Percentiles rank a stretch among this genome's conserved stretches.
These are phyloP conservation scores for Formica selysi DNA, from an alignment of 1,140 invertebrate genomes.

Conservation along the genomic window DNA sequence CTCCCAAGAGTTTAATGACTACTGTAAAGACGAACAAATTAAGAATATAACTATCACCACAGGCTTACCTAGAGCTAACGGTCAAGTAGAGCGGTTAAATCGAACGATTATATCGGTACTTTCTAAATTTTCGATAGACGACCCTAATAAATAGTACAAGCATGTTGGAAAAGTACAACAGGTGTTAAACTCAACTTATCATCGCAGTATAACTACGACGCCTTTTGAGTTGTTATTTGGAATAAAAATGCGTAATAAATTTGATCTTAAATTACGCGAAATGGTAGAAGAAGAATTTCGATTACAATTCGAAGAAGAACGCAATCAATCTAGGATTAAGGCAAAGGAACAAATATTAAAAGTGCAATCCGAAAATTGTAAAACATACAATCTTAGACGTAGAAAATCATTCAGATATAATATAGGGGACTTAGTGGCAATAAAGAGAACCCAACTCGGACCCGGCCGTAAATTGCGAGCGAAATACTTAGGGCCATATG, in stretches of 20 bases:
- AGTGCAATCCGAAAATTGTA: slow-evolving; percentile 4
- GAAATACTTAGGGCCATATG: too few species aligned
- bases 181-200: background rate
- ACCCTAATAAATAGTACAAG: background rate
- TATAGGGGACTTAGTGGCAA: background rate
- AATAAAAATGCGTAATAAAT: background rate
- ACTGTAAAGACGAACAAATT: background rate
- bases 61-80: background rate
- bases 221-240: background rate
- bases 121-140: background rate
- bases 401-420: background rate
- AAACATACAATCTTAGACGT: background rate
- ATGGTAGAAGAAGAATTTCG: background rate
- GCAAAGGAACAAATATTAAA: background rate
- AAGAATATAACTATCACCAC: slow-evolving; percentile 1
- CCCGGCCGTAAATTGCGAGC: too few species aligned
- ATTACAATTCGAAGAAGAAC: background rate
- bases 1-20: slow-evolving; percentile 5
- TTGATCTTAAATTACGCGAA: background rate
- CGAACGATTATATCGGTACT: background rate
- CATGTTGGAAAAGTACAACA: background rate
- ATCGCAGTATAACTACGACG: background rate
- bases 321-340: background rate
- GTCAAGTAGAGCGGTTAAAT: slow-evolving; percentile 13
- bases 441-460: background rate